A percentile compares a stretch with the other conserved stretches of the same genome.
Evolutionary conservation across 2,113 vertebrate genomes (phyloP).

Genomic region (Pelecanus crispus): DNA sequence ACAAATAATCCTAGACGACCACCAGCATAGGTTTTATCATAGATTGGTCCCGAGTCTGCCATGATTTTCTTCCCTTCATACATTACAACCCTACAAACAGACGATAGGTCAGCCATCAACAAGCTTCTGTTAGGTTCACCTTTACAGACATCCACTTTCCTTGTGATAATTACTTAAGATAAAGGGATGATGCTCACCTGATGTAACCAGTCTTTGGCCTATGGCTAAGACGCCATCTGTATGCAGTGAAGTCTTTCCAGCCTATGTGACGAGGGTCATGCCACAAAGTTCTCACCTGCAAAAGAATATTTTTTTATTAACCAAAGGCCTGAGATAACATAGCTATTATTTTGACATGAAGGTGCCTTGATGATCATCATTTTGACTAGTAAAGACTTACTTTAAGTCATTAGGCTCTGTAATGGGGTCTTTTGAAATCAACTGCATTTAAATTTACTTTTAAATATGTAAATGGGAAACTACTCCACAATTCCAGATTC

Average conservation of each 20-base stretch:
- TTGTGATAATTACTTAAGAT: not conserved
- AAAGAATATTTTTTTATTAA: not conserved
- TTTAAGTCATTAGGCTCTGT: not conserved
- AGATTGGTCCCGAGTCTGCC: slow-evolving; percentile 96
- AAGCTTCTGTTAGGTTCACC: not conserved
- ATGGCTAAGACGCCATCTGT: slow-evolving; percentile 96
- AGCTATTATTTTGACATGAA: not conserved
- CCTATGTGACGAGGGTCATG: slow-evolving; percentile 96
- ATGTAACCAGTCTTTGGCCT: slow-evolving; percentile 96
- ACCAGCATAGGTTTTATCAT: slow-evolving; percentile 94
- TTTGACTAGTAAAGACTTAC: not conserved
- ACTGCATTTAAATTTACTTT: not conserved
- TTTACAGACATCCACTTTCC: not conserved
- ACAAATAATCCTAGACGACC: slow-evolving; percentile 94
- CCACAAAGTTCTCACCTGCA: slow-evolving; percentile 94
- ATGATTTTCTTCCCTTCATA: slow-evolving; percentile 98
- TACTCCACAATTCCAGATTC: not conserved
- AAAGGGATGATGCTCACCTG: slow-evolving; percentile 73
- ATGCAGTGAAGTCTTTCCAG: slow-evolving; percentile 98
- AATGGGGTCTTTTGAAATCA: not conserved
- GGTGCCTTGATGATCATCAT: not conserved
- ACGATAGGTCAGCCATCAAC: not conserved
- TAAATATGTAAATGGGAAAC: not conserved
- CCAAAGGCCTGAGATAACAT: not conserved
- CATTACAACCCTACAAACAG: slow-evolving; percentile 88